Evolutionary conservation across 2,113 vertebrate species (phyloP).

Genomic region (Cyprinodon brontotheroides): DNA sequence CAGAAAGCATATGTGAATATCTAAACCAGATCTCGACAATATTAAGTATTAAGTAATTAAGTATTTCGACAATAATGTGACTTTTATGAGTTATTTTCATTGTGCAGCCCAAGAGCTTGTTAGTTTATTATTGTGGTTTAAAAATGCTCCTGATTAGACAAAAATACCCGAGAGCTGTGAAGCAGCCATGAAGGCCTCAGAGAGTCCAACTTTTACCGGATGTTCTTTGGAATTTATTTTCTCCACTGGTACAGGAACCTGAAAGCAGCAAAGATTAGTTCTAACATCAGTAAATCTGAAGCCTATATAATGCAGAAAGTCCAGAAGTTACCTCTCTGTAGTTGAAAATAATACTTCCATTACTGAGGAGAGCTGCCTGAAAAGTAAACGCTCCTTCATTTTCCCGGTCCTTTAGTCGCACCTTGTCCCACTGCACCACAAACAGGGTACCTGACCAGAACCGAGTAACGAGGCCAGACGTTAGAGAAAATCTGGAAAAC

Average conservation of each 20-base stretch:
- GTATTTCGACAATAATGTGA: not conserved
- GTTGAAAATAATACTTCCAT: slow-evolving; percentile 86
- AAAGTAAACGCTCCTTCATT: slow-evolving; percentile 87
- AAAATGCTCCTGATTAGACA: not conserved
- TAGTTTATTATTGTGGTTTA: not conserved
- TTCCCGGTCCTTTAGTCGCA: slow-evolving; percentile 86
- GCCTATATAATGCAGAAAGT: not conserved
- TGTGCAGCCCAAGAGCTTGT: not conserved
- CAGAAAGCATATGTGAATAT: not conserved
- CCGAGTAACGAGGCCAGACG: not conserved
- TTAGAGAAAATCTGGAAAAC: slow-evolving; percentile 8
- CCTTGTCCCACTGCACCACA: slow-evolving; percentile 91
- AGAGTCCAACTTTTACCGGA: slow-evolving; percentile 93
- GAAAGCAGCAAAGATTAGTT: not conserved
- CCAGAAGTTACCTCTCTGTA: slow-evolving; percentile 84
- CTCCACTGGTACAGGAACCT: slow-evolving; percentile 88
- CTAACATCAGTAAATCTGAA: not conserved
- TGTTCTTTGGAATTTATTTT: slow-evolving; percentile 90
- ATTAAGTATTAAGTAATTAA: too few species aligned
- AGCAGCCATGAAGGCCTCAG: slow-evolving; percentile 91
- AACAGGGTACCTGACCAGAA: slow-evolving; percentile 83
- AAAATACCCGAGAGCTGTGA: slow-evolving; percentile 82
- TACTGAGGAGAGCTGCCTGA: slow-evolving; percentile 85
- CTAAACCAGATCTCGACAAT: not conserved
- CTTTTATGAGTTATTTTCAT: not conserved